Percentiles rank a stretch among this genome's conserved stretches.
Conservation (phyloP, 2,797 vertebrate species). For the Strix occidentalis region DNA sequence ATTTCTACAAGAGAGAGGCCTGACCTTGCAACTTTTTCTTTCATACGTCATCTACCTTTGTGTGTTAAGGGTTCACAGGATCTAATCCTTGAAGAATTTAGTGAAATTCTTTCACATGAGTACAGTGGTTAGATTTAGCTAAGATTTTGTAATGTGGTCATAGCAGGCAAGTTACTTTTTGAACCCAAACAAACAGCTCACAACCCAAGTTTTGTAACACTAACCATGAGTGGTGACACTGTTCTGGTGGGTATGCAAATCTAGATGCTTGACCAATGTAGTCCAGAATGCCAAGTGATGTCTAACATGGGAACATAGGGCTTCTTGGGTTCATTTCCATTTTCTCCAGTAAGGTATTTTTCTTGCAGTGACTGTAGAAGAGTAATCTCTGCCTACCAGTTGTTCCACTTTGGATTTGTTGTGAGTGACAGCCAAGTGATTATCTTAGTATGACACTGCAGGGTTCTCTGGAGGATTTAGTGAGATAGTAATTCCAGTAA, state of each 20-base stretch:
- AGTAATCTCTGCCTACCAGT: not conserved
- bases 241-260: not conserved
- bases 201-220: not conserved
- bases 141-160: not conserved
- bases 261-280: not conserved
- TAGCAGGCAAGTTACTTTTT: not conserved
- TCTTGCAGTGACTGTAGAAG: not conserved
- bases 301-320: not conserved
- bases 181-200: not conserved
- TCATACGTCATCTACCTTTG: not conserved
- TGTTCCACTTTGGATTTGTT: not conserved
- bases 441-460: not conserved
- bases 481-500: not conserved
- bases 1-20: not conserved
- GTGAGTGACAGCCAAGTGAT: not conserved
- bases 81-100: not conserved
- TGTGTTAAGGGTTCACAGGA: not conserved
- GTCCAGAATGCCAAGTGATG: not conserved
- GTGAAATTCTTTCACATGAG: not conserved
- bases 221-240: not conserved
- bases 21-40: not conserved
- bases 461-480: not conserved
- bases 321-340: not conserved
- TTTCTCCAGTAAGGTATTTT: not conserved
- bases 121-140: not conserved